phyloP scores from a whole-genome alignment of 2,797 vertebrate genomes.

The Mallotus villosus region DNA sequence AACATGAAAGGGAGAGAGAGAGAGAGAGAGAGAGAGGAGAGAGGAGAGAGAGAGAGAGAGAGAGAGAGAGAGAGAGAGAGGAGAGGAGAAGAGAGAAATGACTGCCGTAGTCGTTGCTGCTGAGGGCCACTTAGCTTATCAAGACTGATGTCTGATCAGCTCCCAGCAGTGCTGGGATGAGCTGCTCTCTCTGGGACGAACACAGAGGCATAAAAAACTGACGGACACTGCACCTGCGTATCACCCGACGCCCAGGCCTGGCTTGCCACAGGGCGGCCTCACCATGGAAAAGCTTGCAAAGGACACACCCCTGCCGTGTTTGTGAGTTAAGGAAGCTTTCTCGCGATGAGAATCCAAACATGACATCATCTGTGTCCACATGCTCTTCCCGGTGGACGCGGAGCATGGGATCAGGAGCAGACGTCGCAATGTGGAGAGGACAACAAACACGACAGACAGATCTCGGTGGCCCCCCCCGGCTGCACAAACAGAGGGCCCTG shows the following conservation, averaged over 20 bases:
- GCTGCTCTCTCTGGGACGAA: slow-evolving; percentile 46
- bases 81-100: slow-evolving; percentile 15
- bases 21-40: background rate
- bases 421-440: background rate
- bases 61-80: slow-evolving; percentile 6
- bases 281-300: background rate
- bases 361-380: slow-evolving; percentile 17
- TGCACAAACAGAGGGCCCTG: background rate
- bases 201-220: slow-evolving; percentile 54
- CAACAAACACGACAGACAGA: background rate
- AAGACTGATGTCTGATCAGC: slow-evolving; percentile 60
- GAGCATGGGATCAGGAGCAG: background rate
- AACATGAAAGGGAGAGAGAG: background rate
- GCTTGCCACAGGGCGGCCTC: background rate
- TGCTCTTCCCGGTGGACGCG: slow-evolving; percentile 9
- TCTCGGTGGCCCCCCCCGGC: background rate
- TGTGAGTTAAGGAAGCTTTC: background rate
- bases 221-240: background rate
- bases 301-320: background rate
- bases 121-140: slow-evolving; percentile 70
- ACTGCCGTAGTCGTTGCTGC: slow-evolving; percentile 42
- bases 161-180: slow-evolving; percentile 68
- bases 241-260: slow-evolving; percentile 1
- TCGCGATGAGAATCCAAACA: slow-evolving; percentile 11
- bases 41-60: slow-evolving; percentile 20